A percentile compares a stretch with the other conserved stretches of the same genome.
phyloP scores from a whole-genome alignment of 1,140 invertebrate genomes.

The Sminthurinus signatus region DNA sequence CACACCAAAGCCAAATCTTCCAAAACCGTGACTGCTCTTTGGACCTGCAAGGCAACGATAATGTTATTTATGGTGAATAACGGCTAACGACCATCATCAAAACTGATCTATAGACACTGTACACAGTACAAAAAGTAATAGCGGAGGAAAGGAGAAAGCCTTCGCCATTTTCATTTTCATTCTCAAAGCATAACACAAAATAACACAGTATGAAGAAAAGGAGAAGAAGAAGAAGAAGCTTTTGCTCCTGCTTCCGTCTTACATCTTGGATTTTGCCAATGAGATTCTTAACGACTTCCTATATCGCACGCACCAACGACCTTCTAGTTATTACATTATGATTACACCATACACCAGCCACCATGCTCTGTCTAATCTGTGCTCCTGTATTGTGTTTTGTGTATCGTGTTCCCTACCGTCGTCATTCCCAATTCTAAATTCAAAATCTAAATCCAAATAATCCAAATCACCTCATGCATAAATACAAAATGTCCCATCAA shows the following conservation, averaged over 20 bases:
- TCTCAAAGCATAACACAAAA: too few relatives aligned
- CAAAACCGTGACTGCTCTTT: constrained; percentile 1
- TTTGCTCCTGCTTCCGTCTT: background rate
- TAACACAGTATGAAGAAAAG: constrained; percentile 8
- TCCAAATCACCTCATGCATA: constrained; percentile 3
- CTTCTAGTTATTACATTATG: constrained; percentile 6
- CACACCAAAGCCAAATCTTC: too few relatives aligned
- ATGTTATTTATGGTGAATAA: constrained; percentile 29
- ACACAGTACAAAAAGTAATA: constrained; percentile 10
- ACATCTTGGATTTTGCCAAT: constrained; percentile 15
- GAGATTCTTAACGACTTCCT: constrained; percentile 15
- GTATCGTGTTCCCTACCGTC: background rate
- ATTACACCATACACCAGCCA: too few relatives aligned
- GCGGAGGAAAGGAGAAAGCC: too few relatives aligned
- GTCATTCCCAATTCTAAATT: too few relatives aligned
- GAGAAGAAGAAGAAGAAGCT: too few relatives aligned
- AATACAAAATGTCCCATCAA: constrained; percentile 5
- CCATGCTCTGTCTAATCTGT: too few relatives aligned
- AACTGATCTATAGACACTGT: constrained; percentile 26
- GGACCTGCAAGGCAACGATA: constrained; percentile 21
- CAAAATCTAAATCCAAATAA: too few relatives aligned
- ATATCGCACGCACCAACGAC: constrained; percentile 13
- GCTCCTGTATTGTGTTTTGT: too few relatives aligned
- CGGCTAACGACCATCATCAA: constrained; percentile 16
- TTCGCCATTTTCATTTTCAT: constrained; percentile 1